Base-by-base conservation (phyloP, 2,113 vertebrate species). In the Cinclus cinclus region DNA sequence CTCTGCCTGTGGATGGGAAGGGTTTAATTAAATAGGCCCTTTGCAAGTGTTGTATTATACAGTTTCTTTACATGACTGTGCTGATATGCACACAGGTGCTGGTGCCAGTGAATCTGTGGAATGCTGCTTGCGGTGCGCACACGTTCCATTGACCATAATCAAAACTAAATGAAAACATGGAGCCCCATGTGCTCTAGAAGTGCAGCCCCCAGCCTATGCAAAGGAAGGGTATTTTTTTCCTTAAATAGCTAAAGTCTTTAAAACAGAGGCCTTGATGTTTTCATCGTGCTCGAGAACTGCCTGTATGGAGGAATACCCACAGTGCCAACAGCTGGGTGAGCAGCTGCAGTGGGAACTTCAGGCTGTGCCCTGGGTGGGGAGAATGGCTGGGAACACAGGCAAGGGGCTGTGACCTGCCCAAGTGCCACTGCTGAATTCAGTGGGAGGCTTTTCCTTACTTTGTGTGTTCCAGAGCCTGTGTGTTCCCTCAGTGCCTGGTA, bases 241-340 rank as follows among this genome's bases (percentile, higher is more conserved):
- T 1, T 2, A 47, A 63, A 27, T 41, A 27, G 13, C 17, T 62
- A 30, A 24, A n/a, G 53, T 62, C 37, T 87, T 90, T 46, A 30
- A 53, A 77, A 70, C 22, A 46, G 9, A 15, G 78, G 33, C 28
- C 13, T 44, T 52, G 12, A 16, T 50, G 15, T 22, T 85, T 55
- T 46, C 9, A 20, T 55, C 46, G 6, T 6, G n/a, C 56, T 63
- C 8, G n/a, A 10, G 53, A 47, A 2, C 35, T 79, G 58, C 15
- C 21, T 39, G 4, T 25, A 4, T 12, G 30, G 62, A 68, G n/a
- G 20, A 68, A 2, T 4, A 3, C 24, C 21, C 16, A 3, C 2
- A n/a, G 23, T 46, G 33, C 16, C 41, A 44, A 53, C 12, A 19
- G 25, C 22, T 33, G 0, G 0, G 30, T 13, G 37, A 15, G 68